Percentiles rank a stretch among this genome's conserved stretches.
Conservation (phyloP, 2,797 vertebrate genomes). For the Phataginus tricuspis region DNA sequence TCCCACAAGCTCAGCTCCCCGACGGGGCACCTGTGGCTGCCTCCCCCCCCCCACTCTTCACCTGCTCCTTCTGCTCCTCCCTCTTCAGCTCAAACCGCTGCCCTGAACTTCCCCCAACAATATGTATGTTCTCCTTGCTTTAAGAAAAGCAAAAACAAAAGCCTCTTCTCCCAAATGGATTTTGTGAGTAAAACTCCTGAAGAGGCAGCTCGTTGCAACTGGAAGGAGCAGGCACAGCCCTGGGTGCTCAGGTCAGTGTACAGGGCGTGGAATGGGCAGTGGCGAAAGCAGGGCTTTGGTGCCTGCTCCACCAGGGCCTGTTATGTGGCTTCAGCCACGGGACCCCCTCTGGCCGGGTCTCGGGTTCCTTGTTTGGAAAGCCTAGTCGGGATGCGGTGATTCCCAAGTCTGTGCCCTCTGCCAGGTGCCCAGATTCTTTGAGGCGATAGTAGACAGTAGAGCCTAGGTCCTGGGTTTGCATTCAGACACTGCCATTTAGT, state of each 20-base stretch:
- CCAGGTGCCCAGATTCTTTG: no score
- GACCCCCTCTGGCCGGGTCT: background rate
- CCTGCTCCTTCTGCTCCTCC: background rate
- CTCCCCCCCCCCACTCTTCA: no score
- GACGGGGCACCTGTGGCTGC: fast-evolving
- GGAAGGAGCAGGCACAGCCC: background rate
- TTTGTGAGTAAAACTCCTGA: background rate
- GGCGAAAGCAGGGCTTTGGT: background rate
- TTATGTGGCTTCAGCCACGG: background rate
- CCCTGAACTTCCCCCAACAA: background rate
- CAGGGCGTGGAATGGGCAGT: background rate
- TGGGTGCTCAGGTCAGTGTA: background rate
- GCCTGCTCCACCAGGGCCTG: background rate
- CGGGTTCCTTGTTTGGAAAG: background rate
- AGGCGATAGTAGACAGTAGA: background rate
- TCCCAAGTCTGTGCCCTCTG: background rate
- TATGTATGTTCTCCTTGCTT: background rate
- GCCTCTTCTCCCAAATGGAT: background rate
- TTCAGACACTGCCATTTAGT: background rate
- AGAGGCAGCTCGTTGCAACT: background rate
- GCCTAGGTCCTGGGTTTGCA: background rate
- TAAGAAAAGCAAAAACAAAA: background rate
- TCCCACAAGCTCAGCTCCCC: background rate
- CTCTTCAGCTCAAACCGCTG: background rate
- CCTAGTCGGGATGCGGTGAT: background rate